These are phyloP conservation scores for Callocephalon fimbriatum DNA, from an alignment of 2,113 vertebrate species.

Conservation along the genomic window DNA sequence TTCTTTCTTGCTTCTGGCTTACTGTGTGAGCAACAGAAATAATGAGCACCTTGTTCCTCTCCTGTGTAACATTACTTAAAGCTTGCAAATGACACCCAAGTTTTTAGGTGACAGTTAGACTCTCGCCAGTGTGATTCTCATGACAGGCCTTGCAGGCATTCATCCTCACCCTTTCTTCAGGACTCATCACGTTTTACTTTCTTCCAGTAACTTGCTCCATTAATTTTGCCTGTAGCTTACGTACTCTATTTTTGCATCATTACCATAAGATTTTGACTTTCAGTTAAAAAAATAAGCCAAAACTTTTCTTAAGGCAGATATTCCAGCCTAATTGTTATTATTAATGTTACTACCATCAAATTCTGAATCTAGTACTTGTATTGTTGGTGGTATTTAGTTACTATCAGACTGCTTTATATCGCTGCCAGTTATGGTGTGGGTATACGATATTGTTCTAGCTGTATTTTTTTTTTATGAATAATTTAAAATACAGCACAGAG, in stretches of 20 bases:
- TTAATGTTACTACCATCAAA: background rate
- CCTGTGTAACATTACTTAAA: background rate
- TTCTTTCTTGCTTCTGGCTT: background rate
- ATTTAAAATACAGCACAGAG: background rate
- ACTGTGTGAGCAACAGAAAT: background rate
- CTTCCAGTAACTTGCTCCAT: background rate
- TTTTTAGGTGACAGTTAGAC: background rate
- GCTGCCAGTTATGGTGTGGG: background rate
- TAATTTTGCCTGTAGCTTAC: background rate
- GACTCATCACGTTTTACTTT: background rate
- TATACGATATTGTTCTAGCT: background rate
- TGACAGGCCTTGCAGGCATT: background rate
- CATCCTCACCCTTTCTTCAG: background rate
- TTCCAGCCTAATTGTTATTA: background rate
- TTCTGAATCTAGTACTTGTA: background rate
- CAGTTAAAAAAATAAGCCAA: background rate
- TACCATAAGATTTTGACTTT: background rate
- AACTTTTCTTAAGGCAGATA: background rate
- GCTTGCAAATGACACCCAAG: background rate
- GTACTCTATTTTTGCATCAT: background rate
- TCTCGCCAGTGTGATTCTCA: background rate
- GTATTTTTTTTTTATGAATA: background rate
- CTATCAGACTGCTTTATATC: background rate
- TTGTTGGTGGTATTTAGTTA: background rate
- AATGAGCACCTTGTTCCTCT: background rate